Evolutionary conservation across 1,140 invertebrate genomes (phyloP), one percentile per base, ranked within the genome.

Genomic region (Dufourea novaeangliae): DNA sequence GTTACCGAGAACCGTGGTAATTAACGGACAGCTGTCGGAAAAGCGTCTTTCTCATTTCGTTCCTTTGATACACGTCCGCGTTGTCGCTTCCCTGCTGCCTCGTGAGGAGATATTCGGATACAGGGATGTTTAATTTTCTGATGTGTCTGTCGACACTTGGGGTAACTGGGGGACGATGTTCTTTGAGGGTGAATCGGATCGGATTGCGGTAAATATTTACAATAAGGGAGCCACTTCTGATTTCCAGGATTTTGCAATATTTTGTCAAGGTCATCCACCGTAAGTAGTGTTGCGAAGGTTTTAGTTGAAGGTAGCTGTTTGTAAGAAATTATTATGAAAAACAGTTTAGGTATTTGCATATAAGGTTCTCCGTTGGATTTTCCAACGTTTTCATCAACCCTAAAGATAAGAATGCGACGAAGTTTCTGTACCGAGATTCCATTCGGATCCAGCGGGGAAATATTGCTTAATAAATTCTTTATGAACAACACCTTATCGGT

Each of bases 381-480:
- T 4, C 52, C 52, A 22, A 25, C 10, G 54, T 27, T 29, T 57
- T 57, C 7, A 20, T 29, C 4, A 12, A 27, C 3, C 25, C 5
- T 17, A 10, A 32, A 17, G 12, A 17, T 56, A 56, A 29, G n/a
- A n/a, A 11, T 0, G 17, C 25, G 34, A 46, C 27, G 10, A 32
- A 22, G 50, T 44, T 69, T 61, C 34, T 32, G 20, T 10, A n/a
- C 14, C 27, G 25, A 68, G 25, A 59, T 44, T 59, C n/a, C 20
- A 10, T 27, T 56, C n/a, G 32, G 25, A 8, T n/a, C 5, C 1
- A 0, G 25, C 17, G 0, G 34, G 6, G 34, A n/a, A 61, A 37
- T 20, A 56, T 77, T 77, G 67, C 66, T 52, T 41, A 77, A 71
- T 41, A 41, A 71, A 71, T 77, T 70, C 56, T 8, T 14, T 10